phyloP scores from a whole-genome alignment of 2,797 vertebrate species.

The Limnodromus scolopaceus region DNA sequence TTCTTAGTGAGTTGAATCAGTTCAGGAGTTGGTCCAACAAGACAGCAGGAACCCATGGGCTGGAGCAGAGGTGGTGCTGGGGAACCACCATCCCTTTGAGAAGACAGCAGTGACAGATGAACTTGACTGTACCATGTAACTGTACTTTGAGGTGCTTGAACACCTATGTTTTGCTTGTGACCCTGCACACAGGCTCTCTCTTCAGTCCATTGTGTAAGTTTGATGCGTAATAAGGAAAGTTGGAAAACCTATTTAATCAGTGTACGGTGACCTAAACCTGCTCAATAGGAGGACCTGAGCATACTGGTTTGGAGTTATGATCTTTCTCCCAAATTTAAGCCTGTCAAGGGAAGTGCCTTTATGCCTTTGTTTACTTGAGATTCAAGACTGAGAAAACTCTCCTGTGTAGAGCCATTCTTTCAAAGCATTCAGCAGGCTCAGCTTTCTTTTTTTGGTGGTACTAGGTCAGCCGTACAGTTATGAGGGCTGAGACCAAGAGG shows the following conservation, averaged over 20 bases:
- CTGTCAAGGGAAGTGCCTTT: not conserved
- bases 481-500: not conserved
- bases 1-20: not conserved
- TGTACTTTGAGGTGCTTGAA: not conserved
- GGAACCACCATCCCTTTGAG: not conserved
- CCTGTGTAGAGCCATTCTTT: not conserved
- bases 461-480: accelerated
- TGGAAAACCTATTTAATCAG: not conserved
- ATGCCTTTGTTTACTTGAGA: not conserved
- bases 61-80: not conserved
- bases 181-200: not conserved
- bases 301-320: not conserved
- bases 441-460: not conserved
- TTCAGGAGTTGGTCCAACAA: not conserved
- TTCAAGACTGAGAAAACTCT: not conserved
- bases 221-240: not conserved
- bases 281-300: not conserved
- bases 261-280: not conserved
- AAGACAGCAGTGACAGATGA: not conserved
- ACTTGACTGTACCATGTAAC: not conserved
- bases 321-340: not conserved
- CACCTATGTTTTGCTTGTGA: not conserved
- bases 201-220: not conserved
- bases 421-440: not conserved
- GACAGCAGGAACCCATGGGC: not conserved